Percentiles rank a stretch among this genome's conserved stretches.
Conservation (phyloP, 2,888 invertebrate species). For the Dyspetes luteomarginatus region DNA sequence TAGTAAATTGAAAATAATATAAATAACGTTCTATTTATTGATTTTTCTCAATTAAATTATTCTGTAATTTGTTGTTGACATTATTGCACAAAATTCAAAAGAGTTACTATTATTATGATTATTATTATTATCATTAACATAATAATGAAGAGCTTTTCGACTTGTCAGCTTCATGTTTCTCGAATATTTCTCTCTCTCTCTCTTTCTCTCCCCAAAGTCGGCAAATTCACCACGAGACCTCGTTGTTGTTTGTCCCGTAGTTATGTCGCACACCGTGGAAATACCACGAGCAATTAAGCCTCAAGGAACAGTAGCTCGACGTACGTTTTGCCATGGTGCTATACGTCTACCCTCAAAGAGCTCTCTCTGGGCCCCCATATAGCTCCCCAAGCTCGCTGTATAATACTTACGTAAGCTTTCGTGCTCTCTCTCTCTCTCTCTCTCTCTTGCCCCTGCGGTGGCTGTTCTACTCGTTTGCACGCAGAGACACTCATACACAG, state of each 20-base stretch:
- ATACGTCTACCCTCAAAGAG: conserved; percentile 9
- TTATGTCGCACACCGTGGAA: conserved; percentile 29
- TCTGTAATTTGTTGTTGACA: background rate
- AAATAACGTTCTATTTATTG: too few species aligned
- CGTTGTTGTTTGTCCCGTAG: conserved; percentile 9
- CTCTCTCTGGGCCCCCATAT: conserved; percentile 17
- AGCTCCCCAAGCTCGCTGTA: conserved; percentile 23
- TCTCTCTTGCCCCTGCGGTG: too few species aligned
- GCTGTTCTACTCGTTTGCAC: conserved; percentile 28
- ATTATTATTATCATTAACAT: background rate
- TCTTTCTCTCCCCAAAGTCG: background rate
- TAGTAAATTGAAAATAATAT: too few species aligned
- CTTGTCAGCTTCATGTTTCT: background rate
- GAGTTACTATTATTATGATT: background rate
- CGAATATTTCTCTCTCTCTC: too few species aligned
- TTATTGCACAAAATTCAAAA: background rate
- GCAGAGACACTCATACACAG: conserved; percentile 13
- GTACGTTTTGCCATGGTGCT: background rate
- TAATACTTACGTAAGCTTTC: conserved; percentile 54
- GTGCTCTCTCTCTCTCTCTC: conserved; percentile 15
- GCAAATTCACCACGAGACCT: background rate
- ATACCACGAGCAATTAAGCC: conserved; percentile 37
- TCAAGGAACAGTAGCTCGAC: conserved; percentile 14
- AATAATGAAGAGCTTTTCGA: background rate
- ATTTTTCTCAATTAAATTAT: background rate